Percentiles rank a stretch among this genome's conserved stretches.
Evolutionary conservation across 2,797 vertebrate genomes (phyloP).

Genomic region (Enteromius fasciolatus): DNA sequence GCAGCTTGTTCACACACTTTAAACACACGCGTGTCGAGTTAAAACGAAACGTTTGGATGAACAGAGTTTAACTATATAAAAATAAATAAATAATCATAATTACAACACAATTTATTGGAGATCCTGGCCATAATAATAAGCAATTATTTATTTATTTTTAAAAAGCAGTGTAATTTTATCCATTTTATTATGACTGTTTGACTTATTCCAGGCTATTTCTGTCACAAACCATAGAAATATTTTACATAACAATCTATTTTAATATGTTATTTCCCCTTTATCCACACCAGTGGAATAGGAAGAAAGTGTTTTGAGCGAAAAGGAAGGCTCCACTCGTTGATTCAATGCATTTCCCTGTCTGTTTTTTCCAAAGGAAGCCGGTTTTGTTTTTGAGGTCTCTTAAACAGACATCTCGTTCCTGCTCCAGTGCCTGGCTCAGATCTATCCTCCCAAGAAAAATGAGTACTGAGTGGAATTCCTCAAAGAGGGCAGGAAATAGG

Average conservation of each 20-base stretch:
- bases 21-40: background rate
- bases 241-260: slow-evolving; percentile 51
- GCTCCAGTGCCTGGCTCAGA: slow-evolving; percentile 51
- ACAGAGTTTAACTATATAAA: background rate
- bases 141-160: background rate
- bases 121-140: background rate
- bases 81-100: background rate
- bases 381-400: slow-evolving; percentile 56
- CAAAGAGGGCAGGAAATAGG: slow-evolving; percentile 64
- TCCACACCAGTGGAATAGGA: slow-evolving; percentile 31
- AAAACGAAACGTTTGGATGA: background rate
- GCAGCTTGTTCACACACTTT: background rate
- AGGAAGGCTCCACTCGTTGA: slow-evolving; percentile 33
- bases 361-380: slow-evolving; percentile 53
- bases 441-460: slow-evolving; percentile 63
- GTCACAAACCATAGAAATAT: slow-evolving; percentile 30
- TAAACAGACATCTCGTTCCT: slow-evolving; percentile 43
- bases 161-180: background rate
- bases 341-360: slow-evolving; percentile 13
- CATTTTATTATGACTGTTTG: background rate
- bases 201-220: slow-evolving; percentile 18
- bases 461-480: slow-evolving; percentile 60
- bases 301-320: slow-evolving; percentile 36
- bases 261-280: slow-evolving; percentile 41
- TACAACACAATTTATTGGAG: background rate